These are phyloP conservation scores for Trialeurodes vaporariorum DNA, from an alignment of 1,140 invertebrate genomes.

Conservation along the genomic window DNA sequence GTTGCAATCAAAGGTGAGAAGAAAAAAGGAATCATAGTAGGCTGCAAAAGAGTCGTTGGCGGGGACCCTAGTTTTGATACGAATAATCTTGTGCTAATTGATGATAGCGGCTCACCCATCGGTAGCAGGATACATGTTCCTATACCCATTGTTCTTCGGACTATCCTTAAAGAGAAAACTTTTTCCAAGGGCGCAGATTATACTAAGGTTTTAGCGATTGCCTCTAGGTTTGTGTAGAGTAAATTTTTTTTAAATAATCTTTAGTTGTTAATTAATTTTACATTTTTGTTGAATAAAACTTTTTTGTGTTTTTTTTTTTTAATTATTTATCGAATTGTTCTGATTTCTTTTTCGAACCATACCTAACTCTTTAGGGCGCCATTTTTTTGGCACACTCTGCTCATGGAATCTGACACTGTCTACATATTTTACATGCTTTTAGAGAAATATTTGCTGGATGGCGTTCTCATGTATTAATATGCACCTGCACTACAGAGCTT, in stretches of 20 bases:
- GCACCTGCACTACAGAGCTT: too few relatives aligned
- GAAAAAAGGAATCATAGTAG: constrained; percentile 90
- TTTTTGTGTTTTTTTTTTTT: too few relatives aligned
- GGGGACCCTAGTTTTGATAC: constrained; percentile 85
- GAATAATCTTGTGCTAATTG: constrained; percentile 93
- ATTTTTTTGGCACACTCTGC: too few relatives aligned
- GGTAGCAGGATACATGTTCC: constrained; percentile 91
- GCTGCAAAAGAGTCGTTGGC: constrained; percentile 72
- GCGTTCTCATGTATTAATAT: too few relatives aligned
- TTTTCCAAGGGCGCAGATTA: constrained; percentile 79
- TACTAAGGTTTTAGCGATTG: constrained; percentile 87
- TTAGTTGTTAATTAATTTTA: too few relatives aligned
- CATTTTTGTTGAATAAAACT: too few relatives aligned
- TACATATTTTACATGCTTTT: too few relatives aligned
- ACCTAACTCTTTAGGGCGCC: too few relatives aligned
- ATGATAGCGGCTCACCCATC: constrained; percentile 83
- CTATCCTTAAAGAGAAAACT: constrained; percentile 70
- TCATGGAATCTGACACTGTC: too few relatives aligned
- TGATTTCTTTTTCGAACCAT: too few relatives aligned
- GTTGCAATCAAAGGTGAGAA: constrained; percentile 96
- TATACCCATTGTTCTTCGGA: constrained; percentile 82
- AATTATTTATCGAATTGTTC: too few relatives aligned
- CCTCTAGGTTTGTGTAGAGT: constrained; percentile 78
- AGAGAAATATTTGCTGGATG: too few relatives aligned
- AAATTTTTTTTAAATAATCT: neutral